A percentile compares a stretch with the other conserved stretches of the same genome.
Conservation (phyloP, 2,888 invertebrate genomes). For the Tinea pellionella region DNA sequence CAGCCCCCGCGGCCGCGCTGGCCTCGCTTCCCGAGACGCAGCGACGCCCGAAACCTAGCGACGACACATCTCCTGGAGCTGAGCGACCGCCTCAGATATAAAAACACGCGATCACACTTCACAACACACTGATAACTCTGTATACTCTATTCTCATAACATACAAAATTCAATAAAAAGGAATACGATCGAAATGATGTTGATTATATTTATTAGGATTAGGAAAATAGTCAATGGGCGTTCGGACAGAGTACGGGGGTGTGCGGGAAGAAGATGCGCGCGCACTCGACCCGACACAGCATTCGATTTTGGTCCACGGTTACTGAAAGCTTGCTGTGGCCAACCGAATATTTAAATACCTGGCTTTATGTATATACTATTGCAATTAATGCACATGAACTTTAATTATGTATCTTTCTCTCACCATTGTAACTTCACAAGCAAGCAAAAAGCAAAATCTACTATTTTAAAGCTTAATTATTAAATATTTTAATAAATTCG, state of each 20-base stretch:
- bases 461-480: no score
- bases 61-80: slow-evolving; percentile 43
- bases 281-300: slow-evolving; percentile 58
- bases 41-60: slow-evolving; percentile 63
- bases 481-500: no score
- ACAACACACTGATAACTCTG: neutral
- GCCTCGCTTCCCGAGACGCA: slow-evolving; percentile 61
- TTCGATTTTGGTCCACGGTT: slow-evolving; percentile 72
- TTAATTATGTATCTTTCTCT: neutral
- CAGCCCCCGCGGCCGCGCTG: slow-evolving; percentile 34
- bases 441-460: no score
- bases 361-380: slow-evolving; percentile 50
- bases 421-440: no score
- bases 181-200: neutral
- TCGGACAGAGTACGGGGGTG: slow-evolving; percentile 47
- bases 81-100: slow-evolving; percentile 11
- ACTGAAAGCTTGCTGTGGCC: slow-evolving; percentile 64
- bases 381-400: slow-evolving; percentile 16
- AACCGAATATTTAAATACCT: slow-evolving; percentile 64
- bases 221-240: slow-evolving; percentile 65
- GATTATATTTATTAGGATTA: slow-evolving; percentile 52
- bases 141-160: neutral
- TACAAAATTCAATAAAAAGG: neutral
- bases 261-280: slow-evolving; percentile 41
- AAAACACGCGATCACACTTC: neutral